phyloP scores from a whole-genome alignment of 1,140 invertebrate species.

The Metaphire vulgaris region DNA sequence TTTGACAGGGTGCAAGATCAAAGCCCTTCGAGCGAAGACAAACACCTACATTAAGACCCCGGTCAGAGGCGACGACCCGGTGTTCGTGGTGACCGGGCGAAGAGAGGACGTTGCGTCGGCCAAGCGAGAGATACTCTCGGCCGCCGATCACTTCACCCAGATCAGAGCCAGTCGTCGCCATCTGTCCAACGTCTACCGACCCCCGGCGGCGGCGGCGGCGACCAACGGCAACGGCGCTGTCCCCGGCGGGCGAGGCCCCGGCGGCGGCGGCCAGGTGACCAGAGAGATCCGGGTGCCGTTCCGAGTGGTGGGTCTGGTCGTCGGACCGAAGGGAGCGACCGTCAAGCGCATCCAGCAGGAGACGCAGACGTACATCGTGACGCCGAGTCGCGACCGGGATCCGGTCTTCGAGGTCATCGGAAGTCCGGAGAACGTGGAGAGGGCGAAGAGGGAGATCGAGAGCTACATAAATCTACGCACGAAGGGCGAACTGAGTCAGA shows the following conservation, averaged over 20 bases:
- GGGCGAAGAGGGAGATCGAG: constrained; percentile 86
- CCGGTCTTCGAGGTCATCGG: constrained; percentile 88
- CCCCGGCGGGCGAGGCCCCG: background rate
- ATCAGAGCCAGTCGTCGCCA: constrained; percentile 79
- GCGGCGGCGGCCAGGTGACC: constrained; percentile 91
- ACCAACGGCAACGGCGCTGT: background rate
- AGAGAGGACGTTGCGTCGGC: constrained; percentile 79
- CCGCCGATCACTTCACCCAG: constrained; percentile 97
- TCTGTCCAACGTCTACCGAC: constrained; percentile 26
- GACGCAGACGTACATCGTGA: constrained; percentile 98
- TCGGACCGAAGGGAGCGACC: constrained; percentile 96
- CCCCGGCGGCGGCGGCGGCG: background rate
- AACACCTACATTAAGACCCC: constrained; percentile 99
- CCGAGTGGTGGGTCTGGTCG: constrained; percentile 93
- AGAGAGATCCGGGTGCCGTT: constrained; percentile 96
- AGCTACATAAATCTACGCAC: constrained; percentile 90
- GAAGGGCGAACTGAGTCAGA: background rate
- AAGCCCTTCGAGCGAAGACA: constrained; percentile 94
- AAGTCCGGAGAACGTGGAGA: constrained; percentile 84
- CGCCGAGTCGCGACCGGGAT: constrained; percentile 93
- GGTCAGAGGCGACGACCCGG: constrained; percentile 93
- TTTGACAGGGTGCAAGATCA: constrained; percentile 99
- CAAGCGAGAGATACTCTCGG: constrained; percentile 83
- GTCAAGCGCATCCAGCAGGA: constrained; percentile 98
- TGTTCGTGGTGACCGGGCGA: constrained; percentile 96